A percentile compares a stretch with the other conserved stretches of the same genome.
These are phyloP conservation scores for Perognathus longimembris DNA, from an alignment of 2,113 vertebrate genomes.

Conservation along the genomic window DNA sequence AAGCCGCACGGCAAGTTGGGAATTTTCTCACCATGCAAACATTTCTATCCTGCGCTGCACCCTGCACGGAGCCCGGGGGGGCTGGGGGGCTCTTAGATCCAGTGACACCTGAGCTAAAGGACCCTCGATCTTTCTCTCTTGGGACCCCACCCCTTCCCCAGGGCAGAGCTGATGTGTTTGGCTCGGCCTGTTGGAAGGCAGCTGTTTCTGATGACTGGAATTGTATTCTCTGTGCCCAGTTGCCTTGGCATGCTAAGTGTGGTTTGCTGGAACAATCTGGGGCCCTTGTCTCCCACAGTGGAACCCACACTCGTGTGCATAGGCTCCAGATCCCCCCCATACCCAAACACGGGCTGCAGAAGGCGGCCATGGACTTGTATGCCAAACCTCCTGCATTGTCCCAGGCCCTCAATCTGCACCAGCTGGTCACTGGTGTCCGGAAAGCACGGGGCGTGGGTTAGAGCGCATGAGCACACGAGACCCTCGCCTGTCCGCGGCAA, in stretches of 20 bases:
- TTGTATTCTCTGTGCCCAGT: not conserved
- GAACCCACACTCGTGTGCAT: not conserved
- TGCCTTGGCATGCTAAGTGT: slow-evolving; percentile 17
- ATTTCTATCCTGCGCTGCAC: slow-evolving; percentile 7
- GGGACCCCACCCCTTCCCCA: not conserved
- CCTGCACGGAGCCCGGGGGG: not conserved
- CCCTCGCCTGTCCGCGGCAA: not conserved
- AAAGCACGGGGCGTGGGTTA: not conserved
- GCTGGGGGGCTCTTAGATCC: not conserved
- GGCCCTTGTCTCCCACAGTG: slow-evolving; percentile 42
- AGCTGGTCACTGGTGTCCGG: too few relatives aligned
- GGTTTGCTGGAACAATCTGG: slow-evolving; percentile 29
- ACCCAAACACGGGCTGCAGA: not conserved
- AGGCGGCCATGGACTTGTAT: too few relatives aligned
- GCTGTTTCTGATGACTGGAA: slow-evolving; percentile 26
- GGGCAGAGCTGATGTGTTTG: not conserved
- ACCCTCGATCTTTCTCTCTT: not conserved
- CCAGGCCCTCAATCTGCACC: not conserved
- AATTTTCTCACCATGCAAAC: slow-evolving; percentile 49
- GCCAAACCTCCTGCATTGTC: not conserved
- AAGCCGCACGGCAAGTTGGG: not conserved
- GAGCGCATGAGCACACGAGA: not conserved
- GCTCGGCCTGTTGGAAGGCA: not conserved
- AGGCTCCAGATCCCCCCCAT: not conserved
- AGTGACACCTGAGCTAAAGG: not conserved